phyloP scores from a whole-genome alignment of 2,113 vertebrate genomes.

The Oncorhynchus tshawytscha region DNA sequence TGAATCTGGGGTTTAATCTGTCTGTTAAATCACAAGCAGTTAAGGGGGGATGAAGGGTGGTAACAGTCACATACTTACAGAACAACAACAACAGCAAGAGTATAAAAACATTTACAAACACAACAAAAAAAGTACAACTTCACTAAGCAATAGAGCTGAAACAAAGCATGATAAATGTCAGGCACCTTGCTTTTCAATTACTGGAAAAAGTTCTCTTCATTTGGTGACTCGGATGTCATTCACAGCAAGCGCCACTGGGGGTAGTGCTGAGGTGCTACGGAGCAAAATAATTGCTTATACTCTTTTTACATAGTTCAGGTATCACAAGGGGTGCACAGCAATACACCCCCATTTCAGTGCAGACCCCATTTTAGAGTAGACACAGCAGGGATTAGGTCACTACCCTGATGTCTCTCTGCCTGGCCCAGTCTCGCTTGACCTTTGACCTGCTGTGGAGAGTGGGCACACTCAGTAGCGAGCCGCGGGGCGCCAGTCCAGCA shows the following conservation, averaged over 20 bases:
- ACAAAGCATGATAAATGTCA: conserved; percentile 49
- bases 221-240: conserved; percentile 57
- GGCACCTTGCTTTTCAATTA: neutral
- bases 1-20: conserved; percentile 69
- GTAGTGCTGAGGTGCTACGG: conserved; percentile 47
- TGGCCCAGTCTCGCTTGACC: conserved; percentile 27
- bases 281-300: conserved; percentile 39
- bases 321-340: conserved; percentile 25
- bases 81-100: conserved; percentile 30
- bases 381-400: conserved; percentile 26
- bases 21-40: conserved; percentile 54
- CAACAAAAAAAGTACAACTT: conserved; percentile 32
- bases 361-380: conserved; percentile 29
- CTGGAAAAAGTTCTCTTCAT: conserved; percentile 60
- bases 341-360: conserved; percentile 39
- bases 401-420: conserved; percentile 26
- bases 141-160: conserved; percentile 45
- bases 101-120: conserved; percentile 45
- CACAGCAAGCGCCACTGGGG: conserved; percentile 63
- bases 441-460: conserved; percentile 15
- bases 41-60: conserved; percentile 33
- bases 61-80: conserved; percentile 54
- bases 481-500: conserved; percentile 29
- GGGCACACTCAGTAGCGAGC: conserved; percentile 9
- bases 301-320: conserved; percentile 27